Base-by-base conservation (phyloP, 2,888 invertebrate genomes). In the Drosophila melanosoma region DNA sequence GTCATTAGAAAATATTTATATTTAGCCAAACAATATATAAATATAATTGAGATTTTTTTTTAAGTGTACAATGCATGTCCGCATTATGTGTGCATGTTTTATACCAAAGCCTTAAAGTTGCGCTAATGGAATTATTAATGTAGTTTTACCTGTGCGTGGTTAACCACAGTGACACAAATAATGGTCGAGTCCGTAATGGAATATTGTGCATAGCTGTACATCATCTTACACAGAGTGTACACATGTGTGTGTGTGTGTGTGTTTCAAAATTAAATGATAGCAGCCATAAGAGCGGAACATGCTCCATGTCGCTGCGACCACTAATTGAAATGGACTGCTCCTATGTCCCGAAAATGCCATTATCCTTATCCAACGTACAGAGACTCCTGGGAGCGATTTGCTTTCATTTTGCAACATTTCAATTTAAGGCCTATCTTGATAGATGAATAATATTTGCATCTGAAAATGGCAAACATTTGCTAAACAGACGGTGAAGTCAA, bases 321-420 rank as follows among this genome's bases (percentile, higher is more conserved):
- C 82, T 89, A 89, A 85, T 85, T 89, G 89, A 89, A 89, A 89
- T 79, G 84, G 77, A 85, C 71, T 64, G 67, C 58, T 69, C 69
- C 59, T 36, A 54, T 3, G 56, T 40, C 51, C 76, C 74, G 57
- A 58, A 83, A 87, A 85, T 89, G 75, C 74, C 73, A 89, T 85
- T 85, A 87, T 73, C 71, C 74, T 69, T 67, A 61, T 68, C 64
- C 74, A 73, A 63, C 71, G 62, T 58, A 69, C 58, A 52, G 4
- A 35, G 61, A 63, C 73, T 68, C 66, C 57, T 52, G 77, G 67
- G 53, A 45, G 57, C 65, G 54, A 67, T 67, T 69, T 32, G 56
- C 36, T 11, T 59, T 48, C n/a, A 26, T 56, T 33, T 51, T 36
- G 40, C 36, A 12, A 38, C 48, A 69, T 64, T 80, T 72, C 38